Evolutionary conservation across 1,140 invertebrate species (phyloP), one percentile per base, ranked within the genome.

Genomic region (Propsilocerus akamusi): DNA sequence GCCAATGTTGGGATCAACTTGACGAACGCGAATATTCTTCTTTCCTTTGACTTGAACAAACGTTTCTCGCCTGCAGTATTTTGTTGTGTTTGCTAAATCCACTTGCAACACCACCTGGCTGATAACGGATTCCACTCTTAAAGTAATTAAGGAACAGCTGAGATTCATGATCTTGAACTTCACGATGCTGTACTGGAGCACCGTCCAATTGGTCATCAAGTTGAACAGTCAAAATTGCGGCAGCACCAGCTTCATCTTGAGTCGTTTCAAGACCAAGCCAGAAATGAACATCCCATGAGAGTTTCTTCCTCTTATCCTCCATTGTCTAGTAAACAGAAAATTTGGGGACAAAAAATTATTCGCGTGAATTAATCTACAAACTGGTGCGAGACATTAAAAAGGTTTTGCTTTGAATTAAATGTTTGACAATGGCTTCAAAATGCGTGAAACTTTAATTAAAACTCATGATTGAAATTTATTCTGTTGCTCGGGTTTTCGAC

Each of bases 1-100:
- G 1, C 76, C 72, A 34, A 88, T 78, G 10, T 70, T 71, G 11
- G 83, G 74, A 49, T 79, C 75, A 41, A 91, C 84, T 72, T 88
- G 80, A 53, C 75, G 71, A 6, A 90, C 81, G 37, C 87, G 73
- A 47, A 92, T 79, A 61, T 91, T 88, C 52, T 78, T 76, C 58
- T 91, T 90, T 48, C 90, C 90, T 65, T 93, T 94, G 28, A 93
- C 80, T 57, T 90, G 68, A 90, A 85, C 11, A 94, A 68, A 52
- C 81, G 72, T 57, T 83, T 85, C 53, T 80, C 74, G 34, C 76
- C 75, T 7, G 74, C 76, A 6, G 76, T 75, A 58, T 89, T 80
- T 8, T 75, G 81, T 54, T 80, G 73, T 4, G 91, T 82, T 60
- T 91, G 86, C 51, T 78, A 67, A 94, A 94, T 1, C 90, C 89